These are phyloP conservation scores for Troides oblongomaculatus DNA, from an alignment of 2,888 invertebrate species.

Conservation along the genomic window DNA sequence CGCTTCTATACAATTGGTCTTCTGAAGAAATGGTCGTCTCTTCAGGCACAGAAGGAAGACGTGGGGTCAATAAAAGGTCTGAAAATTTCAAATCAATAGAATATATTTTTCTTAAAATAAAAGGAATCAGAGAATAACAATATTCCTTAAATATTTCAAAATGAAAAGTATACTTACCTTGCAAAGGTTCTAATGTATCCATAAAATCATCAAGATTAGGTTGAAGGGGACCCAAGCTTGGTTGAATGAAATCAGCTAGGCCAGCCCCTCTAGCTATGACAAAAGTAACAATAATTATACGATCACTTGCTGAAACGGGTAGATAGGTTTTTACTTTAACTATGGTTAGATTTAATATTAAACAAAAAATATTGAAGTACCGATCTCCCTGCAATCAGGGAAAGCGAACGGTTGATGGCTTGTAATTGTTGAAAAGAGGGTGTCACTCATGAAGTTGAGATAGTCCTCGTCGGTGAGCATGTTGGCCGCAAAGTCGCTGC, in stretches of 20 bases:
- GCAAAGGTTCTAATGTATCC: conserved; percentile 92
- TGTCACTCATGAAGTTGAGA: conserved; percentile 93
- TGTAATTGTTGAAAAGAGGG: conserved; percentile 91
- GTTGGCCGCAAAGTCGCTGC: conserved; percentile 83
- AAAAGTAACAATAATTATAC: conserved; percentile 28
- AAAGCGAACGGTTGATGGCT: conserved; percentile 95
- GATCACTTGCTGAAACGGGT: conserved; percentile 5
- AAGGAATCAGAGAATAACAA: not conserved
- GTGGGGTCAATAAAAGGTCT: conserved; percentile 68
- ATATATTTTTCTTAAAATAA: not conserved
- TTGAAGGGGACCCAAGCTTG: conserved; percentile 97
- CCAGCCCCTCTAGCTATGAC: conserved; percentile 88
- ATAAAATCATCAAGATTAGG: conserved; percentile 97
- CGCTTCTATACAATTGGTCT: conserved; percentile 72
- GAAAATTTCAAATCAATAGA: conserved; percentile 31
- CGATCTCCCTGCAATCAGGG: conserved; percentile 97
- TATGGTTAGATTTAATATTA: conserved; percentile 18
- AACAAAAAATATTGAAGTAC: conserved; percentile 68
- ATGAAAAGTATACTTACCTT: conserved; percentile 76
- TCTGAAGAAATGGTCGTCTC: conserved; percentile 74
- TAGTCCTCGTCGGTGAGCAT: conserved; percentile 93
- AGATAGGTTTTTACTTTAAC: conserved; percentile 9
- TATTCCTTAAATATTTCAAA: not conserved
- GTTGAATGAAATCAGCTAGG: conserved; percentile 98
- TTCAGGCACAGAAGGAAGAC: conserved; percentile 82